These are phyloP conservation scores for Cephonodes hylas DNA, from an alignment of 2,888 invertebrate species.

Conservation along the genomic window DNA sequence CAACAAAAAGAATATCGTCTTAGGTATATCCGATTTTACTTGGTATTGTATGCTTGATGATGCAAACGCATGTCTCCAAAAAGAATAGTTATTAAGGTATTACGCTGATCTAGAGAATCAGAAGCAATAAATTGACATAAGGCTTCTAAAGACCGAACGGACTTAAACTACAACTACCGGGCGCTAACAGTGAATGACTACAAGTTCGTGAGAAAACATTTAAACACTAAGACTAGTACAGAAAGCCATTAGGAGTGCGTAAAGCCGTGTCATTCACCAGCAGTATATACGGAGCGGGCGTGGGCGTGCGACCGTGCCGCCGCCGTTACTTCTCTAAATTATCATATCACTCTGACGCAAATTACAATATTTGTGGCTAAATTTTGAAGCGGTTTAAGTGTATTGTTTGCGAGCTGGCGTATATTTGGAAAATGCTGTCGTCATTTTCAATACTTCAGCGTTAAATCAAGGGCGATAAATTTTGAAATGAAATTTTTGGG, in stretches of 20 bases:
- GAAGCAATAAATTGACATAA: too few relatives aligned
- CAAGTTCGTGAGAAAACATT: neutral
- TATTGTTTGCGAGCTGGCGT: neutral
- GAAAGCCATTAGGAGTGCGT: slow-evolving; percentile 3
- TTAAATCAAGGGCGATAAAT: neutral
- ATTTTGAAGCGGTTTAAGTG: slow-evolving; percentile 6
- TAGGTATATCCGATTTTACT: too few relatives aligned
- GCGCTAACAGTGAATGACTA: neutral
- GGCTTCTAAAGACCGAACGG: too few relatives aligned
- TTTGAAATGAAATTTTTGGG: too few relatives aligned
- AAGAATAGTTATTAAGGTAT: too few relatives aligned
- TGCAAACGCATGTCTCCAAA: too few relatives aligned
- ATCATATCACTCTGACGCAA: slow-evolving; percentile 8
- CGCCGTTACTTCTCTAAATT: slow-evolving; percentile 4
- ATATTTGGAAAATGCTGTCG: neutral
- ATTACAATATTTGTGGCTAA: slow-evolving; percentile 8
- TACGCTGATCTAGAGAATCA: too few relatives aligned
- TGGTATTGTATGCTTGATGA: too few relatives aligned
- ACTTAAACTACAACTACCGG: neutral
- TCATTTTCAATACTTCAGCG: neutral
- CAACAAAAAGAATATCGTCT: too few relatives aligned
- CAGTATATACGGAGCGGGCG: neutral
- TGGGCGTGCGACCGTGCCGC: neutral
- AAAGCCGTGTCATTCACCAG: slow-evolving; percentile 5
- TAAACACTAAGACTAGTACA: neutral